Evolutionary conservation across 1,140 invertebrate genomes (phyloP).

Genomic region (Philotrypesis tridentata): DNA sequence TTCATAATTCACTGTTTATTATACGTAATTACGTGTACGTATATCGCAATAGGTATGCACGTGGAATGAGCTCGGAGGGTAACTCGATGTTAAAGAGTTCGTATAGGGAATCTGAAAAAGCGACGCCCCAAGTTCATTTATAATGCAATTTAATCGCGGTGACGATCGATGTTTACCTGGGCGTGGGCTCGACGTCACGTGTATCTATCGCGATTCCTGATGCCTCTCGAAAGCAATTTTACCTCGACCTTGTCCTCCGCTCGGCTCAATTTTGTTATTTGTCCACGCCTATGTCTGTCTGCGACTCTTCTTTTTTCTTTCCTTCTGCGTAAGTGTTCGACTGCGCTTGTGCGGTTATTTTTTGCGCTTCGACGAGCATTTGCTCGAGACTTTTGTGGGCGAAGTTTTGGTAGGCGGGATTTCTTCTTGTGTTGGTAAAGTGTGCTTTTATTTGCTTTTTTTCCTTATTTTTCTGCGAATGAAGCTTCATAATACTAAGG

Average conservation of each 20-base stretch:
- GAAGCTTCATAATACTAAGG: too few relatives aligned
- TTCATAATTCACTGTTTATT: background rate
- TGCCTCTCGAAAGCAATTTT: constrained; percentile 43
- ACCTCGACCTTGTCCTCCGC: constrained; percentile 23
- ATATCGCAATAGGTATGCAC: too few relatives aligned
- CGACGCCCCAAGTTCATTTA: constrained; percentile 54
- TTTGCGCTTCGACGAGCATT: background rate
- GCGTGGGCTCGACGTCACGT: background rate
- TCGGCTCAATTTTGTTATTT: background rate
- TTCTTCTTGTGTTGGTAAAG: too few relatives aligned
- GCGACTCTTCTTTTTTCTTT: background rate
- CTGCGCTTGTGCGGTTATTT: background rate
- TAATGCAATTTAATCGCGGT: constrained; percentile 64
- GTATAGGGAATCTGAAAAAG: background rate
- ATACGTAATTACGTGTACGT: background rate
- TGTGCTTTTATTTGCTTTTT: too few relatives aligned
- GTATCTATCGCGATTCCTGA: constrained; percentile 47
- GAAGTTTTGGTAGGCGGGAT: background rate
- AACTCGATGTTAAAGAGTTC: constrained; percentile 8
- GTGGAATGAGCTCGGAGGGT: background rate
- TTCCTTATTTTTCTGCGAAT: too few relatives aligned
- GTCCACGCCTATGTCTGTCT: background rate
- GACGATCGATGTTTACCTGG: constrained; percentile 53
- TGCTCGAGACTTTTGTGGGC: background rate
- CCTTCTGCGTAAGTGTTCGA: background rate